Base-by-base conservation (phyloP, 2,797 vertebrate genomes). In the Scomberomorus guttatus region DNA sequence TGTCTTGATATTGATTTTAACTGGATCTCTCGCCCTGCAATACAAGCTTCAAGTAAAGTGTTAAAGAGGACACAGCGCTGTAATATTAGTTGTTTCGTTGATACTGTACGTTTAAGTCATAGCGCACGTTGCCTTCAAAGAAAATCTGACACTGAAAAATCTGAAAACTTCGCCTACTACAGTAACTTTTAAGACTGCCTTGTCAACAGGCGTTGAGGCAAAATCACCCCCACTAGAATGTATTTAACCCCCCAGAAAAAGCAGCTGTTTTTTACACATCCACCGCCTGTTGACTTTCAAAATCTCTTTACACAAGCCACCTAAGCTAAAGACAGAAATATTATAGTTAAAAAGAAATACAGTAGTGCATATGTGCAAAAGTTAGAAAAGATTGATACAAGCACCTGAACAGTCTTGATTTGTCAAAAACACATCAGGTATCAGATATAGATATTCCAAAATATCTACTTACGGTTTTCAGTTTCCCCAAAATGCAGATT, bases 381-480 rank as follows among this genome's bases (percentile, higher is more conserved):
- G 8, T 32, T 32, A 32, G 6, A 32, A 29, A 32, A 32, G 34
- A 37, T 10, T 37, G 34, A 37, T 11, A 9, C 34, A 37, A 32
- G 6, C 29, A 32, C 2, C 29, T 32, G 29, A 32, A 32, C 14
- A 18, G 14, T 15, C 9, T 24, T 42, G 14, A 27, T 39, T 37
- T 20, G 4, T 34, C 32, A 32, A 32, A 32, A 7, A 3, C 18
- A 10, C 12, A 10, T 9, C 39, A 34, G 14, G 52, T n/a, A 6
- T n/a, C 27, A 27, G 15, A 24, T 32, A 10, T 13, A 46, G 3
- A 52, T 37, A 17, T 32, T 8, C 27, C 4, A 64, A 34, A 48
- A 57, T 6, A 24, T 71, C 4, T 56, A 83, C 90, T 92, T 61
- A 89, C 89, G 22, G 17, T 63, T 84, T 82, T 65, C 18, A 58